These are phyloP conservation scores for Pristionchus arcanus DNA, from an alignment of 2,888 invertebrate species.

Conservation along the genomic window DNA sequence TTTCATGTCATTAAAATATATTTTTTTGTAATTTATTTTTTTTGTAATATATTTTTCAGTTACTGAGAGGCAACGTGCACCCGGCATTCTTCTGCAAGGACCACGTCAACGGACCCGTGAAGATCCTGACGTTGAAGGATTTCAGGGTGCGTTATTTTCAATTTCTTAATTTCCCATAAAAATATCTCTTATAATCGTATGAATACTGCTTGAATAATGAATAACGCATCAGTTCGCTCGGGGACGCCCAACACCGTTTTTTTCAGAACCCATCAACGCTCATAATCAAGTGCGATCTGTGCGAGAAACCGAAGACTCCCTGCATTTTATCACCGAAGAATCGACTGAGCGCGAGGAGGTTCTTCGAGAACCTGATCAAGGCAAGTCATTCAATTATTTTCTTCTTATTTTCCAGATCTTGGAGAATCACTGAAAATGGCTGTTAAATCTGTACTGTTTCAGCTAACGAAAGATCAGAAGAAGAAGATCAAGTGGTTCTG, in stretches of 20 bases:
- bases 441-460: background rate
- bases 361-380: background rate
- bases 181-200: background rate
- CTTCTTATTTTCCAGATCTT: too few species aligned
- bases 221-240: background rate
- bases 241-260: background rate
- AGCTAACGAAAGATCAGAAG: background rate
- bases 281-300: background rate
- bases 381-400: background rate
- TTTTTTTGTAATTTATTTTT: too few species aligned
- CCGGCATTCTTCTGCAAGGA: background rate
- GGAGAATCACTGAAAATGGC: too few species aligned
- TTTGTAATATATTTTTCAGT: conserved; percentile 1
- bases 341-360: background rate
- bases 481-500: background rate
- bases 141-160: background rate
- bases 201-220: background rate
- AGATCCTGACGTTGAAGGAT: background rate
- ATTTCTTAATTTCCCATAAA: background rate
- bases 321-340: background rate
- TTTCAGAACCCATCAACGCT: background rate
- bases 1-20: too few species aligned
- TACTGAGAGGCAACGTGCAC: background rate
- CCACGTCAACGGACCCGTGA: background rate
- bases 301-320: background rate